phyloP scores from a whole-genome alignment of 2,797 vertebrate species.

The Peromyscus eremicus region DNA sequence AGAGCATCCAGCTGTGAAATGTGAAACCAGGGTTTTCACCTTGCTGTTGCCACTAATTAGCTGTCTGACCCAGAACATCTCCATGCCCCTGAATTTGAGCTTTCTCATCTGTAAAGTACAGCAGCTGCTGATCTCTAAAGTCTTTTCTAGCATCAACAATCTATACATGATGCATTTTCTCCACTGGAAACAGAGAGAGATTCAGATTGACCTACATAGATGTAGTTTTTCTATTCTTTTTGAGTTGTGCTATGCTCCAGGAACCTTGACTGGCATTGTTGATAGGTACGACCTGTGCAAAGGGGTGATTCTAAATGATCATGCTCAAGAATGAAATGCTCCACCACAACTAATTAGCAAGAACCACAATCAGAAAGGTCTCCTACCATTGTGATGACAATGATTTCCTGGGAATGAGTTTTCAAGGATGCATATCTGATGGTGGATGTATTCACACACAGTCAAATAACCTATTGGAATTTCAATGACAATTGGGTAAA shows the following conservation, averaged over 20 bases:
- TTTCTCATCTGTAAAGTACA: conserved; percentile 44
- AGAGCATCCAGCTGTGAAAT: not conserved
- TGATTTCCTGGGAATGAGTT: not conserved
- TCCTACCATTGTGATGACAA: not conserved
- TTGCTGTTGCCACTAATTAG: conserved; percentile 35
- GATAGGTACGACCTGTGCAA: not conserved
- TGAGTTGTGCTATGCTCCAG: not conserved
- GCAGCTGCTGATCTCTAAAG: not conserved
- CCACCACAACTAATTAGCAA: not conserved
- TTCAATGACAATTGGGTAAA: conserved; percentile 1
- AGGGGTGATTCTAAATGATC: not conserved
- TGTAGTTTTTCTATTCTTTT: not conserved
- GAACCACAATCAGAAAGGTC: not conserved
- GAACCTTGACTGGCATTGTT: conserved; percentile 16
- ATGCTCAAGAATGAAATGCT: conserved; percentile 10
- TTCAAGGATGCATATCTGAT: conserved; percentile 23
- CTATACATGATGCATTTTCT: not conserved
- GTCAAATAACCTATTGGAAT: conserved; percentile 46
- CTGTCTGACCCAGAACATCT: conserved; percentile 7
- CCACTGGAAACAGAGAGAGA: not conserved
- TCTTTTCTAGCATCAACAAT: not conserved
- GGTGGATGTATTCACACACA: not conserved
- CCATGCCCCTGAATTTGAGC: not conserved
- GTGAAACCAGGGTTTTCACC: not conserved
- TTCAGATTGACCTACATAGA: not conserved